Percentiles rank a stretch among this genome's conserved stretches.
Conservation (phyloP, 2,888 invertebrate species). For the Gryllus longicercus region DNA sequence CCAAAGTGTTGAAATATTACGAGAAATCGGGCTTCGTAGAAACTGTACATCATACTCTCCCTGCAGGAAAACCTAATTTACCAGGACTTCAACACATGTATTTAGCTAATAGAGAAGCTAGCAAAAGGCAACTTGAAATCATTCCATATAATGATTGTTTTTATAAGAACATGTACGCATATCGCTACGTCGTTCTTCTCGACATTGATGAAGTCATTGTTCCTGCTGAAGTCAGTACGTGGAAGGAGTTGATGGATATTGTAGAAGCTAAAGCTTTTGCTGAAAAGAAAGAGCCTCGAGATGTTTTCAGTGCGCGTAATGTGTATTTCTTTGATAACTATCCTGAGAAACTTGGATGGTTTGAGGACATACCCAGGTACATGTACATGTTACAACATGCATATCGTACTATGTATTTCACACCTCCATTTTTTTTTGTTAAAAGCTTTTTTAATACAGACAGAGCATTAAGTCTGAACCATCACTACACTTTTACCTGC, state of each 20-base stretch:
- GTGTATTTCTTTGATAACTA: slow-evolving; percentile 18
- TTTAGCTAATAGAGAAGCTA: neutral
- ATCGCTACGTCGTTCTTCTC: neutral
- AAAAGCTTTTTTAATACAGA: slow-evolving; percentile 12
- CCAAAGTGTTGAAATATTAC: too few relatives aligned
- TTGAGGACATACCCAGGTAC: too few relatives aligned
- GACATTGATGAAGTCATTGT: neutral
- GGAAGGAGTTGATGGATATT: neutral
- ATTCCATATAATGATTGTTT: slow-evolving; percentile 19
- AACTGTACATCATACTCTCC: neutral
- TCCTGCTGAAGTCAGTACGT: neutral
- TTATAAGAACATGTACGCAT: neutral
- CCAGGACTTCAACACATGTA: slow-evolving; percentile 18
- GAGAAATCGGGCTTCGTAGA: neutral
- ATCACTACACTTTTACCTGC: neutral
- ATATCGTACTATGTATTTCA: neutral
- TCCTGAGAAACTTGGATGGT: neutral
- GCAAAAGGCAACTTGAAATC: neutral
- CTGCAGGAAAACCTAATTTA: neutral
- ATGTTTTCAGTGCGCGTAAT: neutral
- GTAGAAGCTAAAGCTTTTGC: neutral
- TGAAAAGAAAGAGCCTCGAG: neutral
- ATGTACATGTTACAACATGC: slow-evolving; percentile 4
- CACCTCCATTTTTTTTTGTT: neutral
- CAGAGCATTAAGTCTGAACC: neutral